Conservation (phyloP, 2,888 invertebrate species). For the Odontocolon sp. region DNA sequence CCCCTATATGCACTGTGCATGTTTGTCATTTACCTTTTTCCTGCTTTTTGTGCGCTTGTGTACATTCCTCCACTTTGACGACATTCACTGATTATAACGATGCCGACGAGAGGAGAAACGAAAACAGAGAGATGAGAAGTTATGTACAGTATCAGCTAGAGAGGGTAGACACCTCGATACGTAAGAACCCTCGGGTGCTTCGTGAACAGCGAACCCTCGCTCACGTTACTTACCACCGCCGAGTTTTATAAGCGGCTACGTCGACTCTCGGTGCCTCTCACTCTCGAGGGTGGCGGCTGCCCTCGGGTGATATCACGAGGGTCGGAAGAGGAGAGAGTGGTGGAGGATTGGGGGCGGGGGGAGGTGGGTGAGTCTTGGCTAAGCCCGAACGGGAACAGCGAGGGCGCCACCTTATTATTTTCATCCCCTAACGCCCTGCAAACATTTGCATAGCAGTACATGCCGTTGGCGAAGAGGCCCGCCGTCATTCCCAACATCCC, state of each 20-base stretch:
- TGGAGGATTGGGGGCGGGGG: no score
- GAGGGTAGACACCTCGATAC: constrained; percentile 41
- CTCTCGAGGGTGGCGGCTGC: constrained; percentile 34
- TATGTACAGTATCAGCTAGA: constrained; percentile 14
- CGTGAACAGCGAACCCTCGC: not conserved
- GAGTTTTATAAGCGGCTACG: constrained; percentile 50
- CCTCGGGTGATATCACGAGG: constrained; percentile 47
- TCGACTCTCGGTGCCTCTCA: constrained; percentile 31
- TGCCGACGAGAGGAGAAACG: constrained; percentile 7
- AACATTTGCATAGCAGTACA: constrained; percentile 71
- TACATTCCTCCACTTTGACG: constrained; percentile 13
- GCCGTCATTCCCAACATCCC: constrained; percentile 16
- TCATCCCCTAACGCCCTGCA: constrained; percentile 69
- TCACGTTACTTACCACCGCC: constrained; percentile 48
- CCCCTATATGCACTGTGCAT: no score
- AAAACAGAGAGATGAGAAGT: constrained; percentile 17
- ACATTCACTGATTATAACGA: constrained; percentile 47
- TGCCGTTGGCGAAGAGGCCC: constrained; percentile 49
- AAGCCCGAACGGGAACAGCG: constrained; percentile 40
- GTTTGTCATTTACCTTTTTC: not conserved
- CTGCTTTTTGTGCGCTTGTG: not conserved
- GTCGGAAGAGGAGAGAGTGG: constrained; percentile 11
- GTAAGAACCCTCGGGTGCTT: constrained; percentile 34
- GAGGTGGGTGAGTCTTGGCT: no score
- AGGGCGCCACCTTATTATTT: constrained; percentile 72